phyloP scores from a whole-genome alignment of 2,888 invertebrate species.

The Athalia circularis region DNA sequence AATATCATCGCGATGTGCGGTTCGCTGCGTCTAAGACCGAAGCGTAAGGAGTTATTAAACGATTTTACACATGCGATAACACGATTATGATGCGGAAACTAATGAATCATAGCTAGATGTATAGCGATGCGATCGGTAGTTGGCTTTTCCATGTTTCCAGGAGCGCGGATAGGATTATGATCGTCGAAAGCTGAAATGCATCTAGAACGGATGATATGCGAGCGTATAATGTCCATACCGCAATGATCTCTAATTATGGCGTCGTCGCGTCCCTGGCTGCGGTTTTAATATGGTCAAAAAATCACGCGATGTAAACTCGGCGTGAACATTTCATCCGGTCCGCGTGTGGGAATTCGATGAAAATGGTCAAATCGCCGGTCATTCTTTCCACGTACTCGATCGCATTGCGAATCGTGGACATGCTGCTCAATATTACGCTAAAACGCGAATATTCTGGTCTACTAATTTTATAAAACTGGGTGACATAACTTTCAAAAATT shows the following conservation, averaged over 20 bases:
- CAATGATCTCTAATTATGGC: background rate
- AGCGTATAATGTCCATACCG: too few species aligned
- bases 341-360: too few species aligned
- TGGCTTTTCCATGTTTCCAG: background rate
- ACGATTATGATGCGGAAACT: background rate
- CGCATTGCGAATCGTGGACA: too few species aligned
- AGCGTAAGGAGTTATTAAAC: background rate
- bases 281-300: background rate
- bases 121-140: background rate
- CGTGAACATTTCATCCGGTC: too few species aligned
- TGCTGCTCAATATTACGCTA: too few species aligned
- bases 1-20: background rate
- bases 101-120: slow-evolving; percentile 2
- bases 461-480: slow-evolving; percentile 20
- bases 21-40: background rate
- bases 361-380: too few species aligned
- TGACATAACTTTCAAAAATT: background rate
- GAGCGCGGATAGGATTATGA: background rate
- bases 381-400: too few species aligned
- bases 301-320: too few species aligned
- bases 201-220: too few species aligned
- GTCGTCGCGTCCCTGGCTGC: slow-evolving; percentile 14
- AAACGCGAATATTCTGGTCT: slow-evolving; percentile 6
- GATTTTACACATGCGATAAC: slow-evolving; percentile 9
- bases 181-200: background rate